These are phyloP conservation scores for Axea sp. DNA, from an alignment of 2,888 invertebrate genomes.

Conservation along the genomic window DNA sequence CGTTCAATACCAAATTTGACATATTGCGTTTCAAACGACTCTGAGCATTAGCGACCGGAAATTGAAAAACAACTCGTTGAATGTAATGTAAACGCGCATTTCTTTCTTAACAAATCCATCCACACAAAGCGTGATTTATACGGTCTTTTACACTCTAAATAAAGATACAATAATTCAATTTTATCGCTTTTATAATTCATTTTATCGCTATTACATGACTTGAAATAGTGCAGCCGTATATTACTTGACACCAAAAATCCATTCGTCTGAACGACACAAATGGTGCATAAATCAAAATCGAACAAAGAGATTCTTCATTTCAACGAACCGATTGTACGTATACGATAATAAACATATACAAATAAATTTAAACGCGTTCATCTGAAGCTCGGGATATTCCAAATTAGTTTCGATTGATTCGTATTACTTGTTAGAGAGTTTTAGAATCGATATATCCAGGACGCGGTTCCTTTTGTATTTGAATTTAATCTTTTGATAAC, in stretches of 20 bases:
- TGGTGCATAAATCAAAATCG: conserved; percentile 36
- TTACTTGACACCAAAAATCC: conserved; percentile 36
- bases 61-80: too few relatives aligned
- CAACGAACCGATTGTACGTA: conserved; percentile 40
- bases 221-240: conserved; percentile 44
- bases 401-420: conserved; percentile 3
- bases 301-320: conserved; percentile 20
- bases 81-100: too few relatives aligned
- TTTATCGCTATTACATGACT: conserved; percentile 38
- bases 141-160: too few relatives aligned
- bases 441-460: too few relatives aligned
- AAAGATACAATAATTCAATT: background rate
- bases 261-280: conserved; percentile 22
- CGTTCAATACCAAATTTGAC: too few relatives aligned
- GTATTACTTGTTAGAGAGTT: too few relatives aligned
- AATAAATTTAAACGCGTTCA: conserved; percentile 11
- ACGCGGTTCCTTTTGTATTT: conserved; percentile 17
- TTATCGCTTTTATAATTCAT: conserved; percentile 19
- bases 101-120: too few relatives aligned
- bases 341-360: conserved; percentile 22
- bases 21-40: too few relatives aligned
- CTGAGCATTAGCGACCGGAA: too few relatives aligned
- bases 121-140: too few relatives aligned
- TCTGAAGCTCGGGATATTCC: background rate
- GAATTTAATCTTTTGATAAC: conserved; percentile 21